Evolutionary conservation across 2,888 invertebrate species (phyloP).

Genomic region (Pyrrhosoma nymphula): DNA sequence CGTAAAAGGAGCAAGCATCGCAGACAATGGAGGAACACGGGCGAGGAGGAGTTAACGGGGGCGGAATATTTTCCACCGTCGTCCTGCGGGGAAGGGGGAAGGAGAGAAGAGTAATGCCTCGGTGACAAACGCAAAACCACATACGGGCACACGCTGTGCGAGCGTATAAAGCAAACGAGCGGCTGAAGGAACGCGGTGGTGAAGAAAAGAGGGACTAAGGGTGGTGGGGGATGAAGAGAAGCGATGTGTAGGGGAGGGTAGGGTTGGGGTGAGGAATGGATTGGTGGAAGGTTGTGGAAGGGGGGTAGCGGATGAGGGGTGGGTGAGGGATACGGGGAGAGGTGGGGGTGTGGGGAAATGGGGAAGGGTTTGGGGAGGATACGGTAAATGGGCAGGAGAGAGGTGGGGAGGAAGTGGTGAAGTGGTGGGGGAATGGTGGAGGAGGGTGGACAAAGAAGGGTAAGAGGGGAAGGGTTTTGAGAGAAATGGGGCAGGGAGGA

Average conservation of each 20-base stretch:
- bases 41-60: neutral
- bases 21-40: conserved; percentile 16
- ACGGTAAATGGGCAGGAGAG: neutral
- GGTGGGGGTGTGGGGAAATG: neutral
- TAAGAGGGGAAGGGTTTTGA: neutral
- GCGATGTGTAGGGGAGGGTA: neutral
- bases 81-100: neutral
- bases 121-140: conserved; percentile 64
- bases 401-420: neutral
- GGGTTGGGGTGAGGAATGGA: neutral
- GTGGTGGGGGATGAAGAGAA: neutral
- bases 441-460: neutral
- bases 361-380: neutral
- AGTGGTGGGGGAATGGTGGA: neutral
- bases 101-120: conserved; percentile 42
- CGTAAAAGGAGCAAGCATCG: neutral
- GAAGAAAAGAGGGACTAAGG: neutral
- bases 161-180: conserved; percentile 26
- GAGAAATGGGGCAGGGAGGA: neutral
- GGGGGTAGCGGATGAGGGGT: neutral
- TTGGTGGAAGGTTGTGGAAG: neutral
- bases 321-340: neutral
- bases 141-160: conserved; percentile 40
- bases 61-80: neutral
- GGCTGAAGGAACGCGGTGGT: neutral